Evolutionary conservation across 2,888 invertebrate genomes (phyloP).

Genomic region (Troglohyphantes excavatus): DNA sequence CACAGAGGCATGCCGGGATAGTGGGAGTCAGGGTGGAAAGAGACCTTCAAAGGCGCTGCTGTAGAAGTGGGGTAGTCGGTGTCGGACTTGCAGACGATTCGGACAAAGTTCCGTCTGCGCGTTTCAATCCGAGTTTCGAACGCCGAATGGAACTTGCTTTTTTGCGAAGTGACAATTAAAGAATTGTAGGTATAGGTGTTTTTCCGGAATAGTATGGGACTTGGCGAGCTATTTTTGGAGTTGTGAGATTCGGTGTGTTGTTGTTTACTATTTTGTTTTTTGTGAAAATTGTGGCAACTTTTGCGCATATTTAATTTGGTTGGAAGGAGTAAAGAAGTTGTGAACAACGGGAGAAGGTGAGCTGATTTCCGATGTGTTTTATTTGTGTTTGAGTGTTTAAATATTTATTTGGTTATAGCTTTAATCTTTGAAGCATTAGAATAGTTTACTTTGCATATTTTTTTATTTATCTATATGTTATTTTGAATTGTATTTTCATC

Average conservation of each 20-base stretch:
- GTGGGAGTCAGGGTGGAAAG: neutral
- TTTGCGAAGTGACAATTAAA: neutral
- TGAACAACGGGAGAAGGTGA: neutral
- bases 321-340: neutral
- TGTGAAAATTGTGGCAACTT: neutral
- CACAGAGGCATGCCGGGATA: conserved; percentile 61
- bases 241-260: neutral
- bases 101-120: conserved; percentile 39
- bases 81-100: conserved; percentile 50
- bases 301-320: neutral
- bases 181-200: neutral
- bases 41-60: conserved; percentile 26
- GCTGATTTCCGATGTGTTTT: neutral
- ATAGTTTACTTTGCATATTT: too few relatives aligned
- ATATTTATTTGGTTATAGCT: too few relatives aligned
- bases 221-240: neutral
- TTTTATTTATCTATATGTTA: too few relatives aligned
- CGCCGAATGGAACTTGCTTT: neutral
- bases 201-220: neutral
- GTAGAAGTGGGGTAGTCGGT: conserved; percentile 58
- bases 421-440: too few relatives aligned
- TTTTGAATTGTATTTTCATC: too few relatives aligned
- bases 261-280: neutral
- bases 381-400: too few relatives aligned
- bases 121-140: neutral